These are phyloP conservation scores for Parnassius glacialis DNA, from an alignment of 2,888 invertebrate species.

Conservation along the genomic window DNA sequence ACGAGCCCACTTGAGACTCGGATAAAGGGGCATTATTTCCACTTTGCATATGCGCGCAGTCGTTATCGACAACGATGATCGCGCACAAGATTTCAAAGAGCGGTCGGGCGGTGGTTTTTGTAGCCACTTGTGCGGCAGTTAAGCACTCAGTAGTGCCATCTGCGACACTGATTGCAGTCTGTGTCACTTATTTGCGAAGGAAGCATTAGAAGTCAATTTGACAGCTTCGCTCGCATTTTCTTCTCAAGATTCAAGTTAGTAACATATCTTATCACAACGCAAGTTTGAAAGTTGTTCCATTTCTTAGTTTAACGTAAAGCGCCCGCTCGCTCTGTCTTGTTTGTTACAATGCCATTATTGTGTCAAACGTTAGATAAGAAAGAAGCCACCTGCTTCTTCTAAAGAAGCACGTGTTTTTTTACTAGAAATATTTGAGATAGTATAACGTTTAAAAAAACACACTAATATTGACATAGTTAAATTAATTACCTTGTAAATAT, in stretches of 20 bases:
- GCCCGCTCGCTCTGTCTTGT: background rate
- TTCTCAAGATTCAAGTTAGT: conserved; percentile 6
- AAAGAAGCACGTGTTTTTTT: background rate
- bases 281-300: conserved; percentile 18
- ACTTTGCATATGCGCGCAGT: conserved; percentile 38
- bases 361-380: background rate
- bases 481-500: background rate
- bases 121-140: conserved; percentile 38
- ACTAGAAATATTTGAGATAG: too few relatives aligned
- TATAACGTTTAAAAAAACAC: too few relatives aligned
- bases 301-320: conserved; percentile 1
- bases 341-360: conserved; percentile 7
- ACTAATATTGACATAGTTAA: too few relatives aligned
- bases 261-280: conserved; percentile 8
- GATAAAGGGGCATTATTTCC: conserved; percentile 34
- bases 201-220: background rate
- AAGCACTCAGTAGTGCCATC: conserved; percentile 40
- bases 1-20: conserved; percentile 31
- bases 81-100: conserved; percentile 33
- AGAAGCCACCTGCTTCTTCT: too few relatives aligned
- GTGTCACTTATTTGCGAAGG: conserved; percentile 16
- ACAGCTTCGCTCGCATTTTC: background rate
- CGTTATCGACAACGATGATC: conserved; percentile 46
- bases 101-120: conserved; percentile 34
- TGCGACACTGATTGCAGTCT: conserved; percentile 43